phyloP scores from a whole-genome alignment of 2,888 invertebrate genomes.

The Metallyticus violacea region DNA sequence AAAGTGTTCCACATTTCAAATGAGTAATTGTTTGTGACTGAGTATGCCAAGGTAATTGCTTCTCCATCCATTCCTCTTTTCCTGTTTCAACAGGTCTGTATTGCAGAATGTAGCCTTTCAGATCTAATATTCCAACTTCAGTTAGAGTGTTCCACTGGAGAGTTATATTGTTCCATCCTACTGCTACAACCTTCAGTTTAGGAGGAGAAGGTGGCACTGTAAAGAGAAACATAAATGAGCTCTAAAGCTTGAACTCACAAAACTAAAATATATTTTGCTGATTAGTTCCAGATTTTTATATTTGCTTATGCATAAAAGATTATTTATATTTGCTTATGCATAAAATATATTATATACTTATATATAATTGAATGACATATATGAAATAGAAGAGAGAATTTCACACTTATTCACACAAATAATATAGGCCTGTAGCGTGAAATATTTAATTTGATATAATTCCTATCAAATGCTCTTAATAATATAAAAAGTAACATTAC shows the following conservation, averaged over 20 bases:
- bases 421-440: too few relatives aligned
- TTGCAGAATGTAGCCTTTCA: slow-evolving; percentile 39
- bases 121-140: slow-evolving; percentile 30
- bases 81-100: slow-evolving; percentile 16
- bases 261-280: too few relatives aligned
- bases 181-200: slow-evolving; percentile 43
- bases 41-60: not conserved
- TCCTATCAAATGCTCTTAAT: too few relatives aligned
- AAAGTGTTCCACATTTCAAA: slow-evolving; percentile 40
- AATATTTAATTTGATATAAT: too few relatives aligned
- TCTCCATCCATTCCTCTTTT: not conserved
- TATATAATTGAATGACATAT: too few relatives aligned
- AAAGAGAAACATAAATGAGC: not conserved
- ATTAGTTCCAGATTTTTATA: too few relatives aligned
- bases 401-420: too few relatives aligned
- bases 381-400: too few relatives aligned
- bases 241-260: not conserved
- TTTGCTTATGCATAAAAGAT: too few relatives aligned
- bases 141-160: slow-evolving; percentile 39
- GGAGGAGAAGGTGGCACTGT: slow-evolving; percentile 48
- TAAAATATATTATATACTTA: too few relatives aligned
- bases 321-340: too few relatives aligned
- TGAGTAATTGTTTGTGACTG: slow-evolving; percentile 33
- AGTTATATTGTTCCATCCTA: slow-evolving; percentile 45
- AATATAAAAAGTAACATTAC: too few relatives aligned